These are phyloP conservation scores for Diorhabda sublineata DNA, from an alignment of 1,140 invertebrate genomes.

Conservation along the genomic window DNA sequence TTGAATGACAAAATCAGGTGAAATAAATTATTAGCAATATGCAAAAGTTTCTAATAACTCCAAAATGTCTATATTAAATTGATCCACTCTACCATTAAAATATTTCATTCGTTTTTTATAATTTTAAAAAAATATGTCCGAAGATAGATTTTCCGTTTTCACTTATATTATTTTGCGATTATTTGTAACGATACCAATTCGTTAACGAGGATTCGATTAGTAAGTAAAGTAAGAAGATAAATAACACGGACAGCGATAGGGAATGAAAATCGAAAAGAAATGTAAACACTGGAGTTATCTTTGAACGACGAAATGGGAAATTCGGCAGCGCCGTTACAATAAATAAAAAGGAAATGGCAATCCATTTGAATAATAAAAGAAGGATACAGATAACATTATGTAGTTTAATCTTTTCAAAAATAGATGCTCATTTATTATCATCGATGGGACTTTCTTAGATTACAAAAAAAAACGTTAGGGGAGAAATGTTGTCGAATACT, in stretches of 20 bases:
- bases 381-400: background rate
- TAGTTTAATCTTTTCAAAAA: constrained; percentile 1
- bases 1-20: too few species aligned
- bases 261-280: background rate
- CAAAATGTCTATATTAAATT: too few species aligned
- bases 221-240: background rate
- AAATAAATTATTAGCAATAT: too few species aligned
- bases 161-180: too few species aligned
- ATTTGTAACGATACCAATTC: background rate
- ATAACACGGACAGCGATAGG: background rate
- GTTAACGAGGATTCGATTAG: background rate
- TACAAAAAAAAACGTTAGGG: background rate
- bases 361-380: background rate
- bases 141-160: too few species aligned
- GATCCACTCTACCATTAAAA: too few species aligned
- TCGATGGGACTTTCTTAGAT: background rate
- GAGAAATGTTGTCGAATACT: too few species aligned
- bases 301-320: background rate
- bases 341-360: constrained; percentile 1
- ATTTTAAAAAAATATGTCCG: too few species aligned
- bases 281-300: background rate
- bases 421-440: constrained; percentile 2
- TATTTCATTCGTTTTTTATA: too few species aligned
- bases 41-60: too few species aligned
- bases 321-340: background rate